Percentiles rank a stretch among this genome's conserved stretches.
Conservation (phyloP, 2,797 vertebrate genomes). For the Fistularia tabacaria region DNA sequence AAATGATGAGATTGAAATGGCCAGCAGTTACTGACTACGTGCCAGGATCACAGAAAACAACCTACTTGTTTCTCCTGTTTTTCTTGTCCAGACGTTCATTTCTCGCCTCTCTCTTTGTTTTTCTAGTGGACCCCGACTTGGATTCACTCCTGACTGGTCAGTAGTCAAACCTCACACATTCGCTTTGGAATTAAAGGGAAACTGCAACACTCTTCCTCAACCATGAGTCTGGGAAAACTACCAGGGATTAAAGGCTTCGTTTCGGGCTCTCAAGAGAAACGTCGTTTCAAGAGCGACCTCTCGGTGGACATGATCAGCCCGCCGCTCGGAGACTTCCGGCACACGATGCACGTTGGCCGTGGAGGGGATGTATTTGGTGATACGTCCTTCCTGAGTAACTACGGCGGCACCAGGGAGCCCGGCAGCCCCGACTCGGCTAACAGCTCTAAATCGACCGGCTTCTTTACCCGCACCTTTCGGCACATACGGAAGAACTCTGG, state of each 20-base stretch:
- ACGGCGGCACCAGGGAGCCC: slow-evolving; percentile 67
- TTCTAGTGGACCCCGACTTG: slow-evolving; percentile 32
- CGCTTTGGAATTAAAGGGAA: slow-evolving; percentile 25
- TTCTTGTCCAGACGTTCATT: slow-evolving; percentile 18
- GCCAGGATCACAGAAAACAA: slow-evolving; percentile 16
- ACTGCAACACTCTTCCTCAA: slow-evolving; percentile 19
- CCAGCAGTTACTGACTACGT: slow-evolving; percentile 24
- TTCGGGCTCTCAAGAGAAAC: slow-evolving; percentile 82
- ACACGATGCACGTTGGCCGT: slow-evolving; percentile 95
- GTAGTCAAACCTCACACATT: no score
- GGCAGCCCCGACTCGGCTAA: slow-evolving; percentile 60
- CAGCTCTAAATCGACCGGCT: slow-evolving; percentile 69
- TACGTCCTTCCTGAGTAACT: slow-evolving; percentile 93
- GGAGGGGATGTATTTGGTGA: slow-evolving; percentile 93
- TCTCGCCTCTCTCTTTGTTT: slow-evolving; percentile 25
- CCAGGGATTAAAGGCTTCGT: slow-evolving; percentile 84
- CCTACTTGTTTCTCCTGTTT: slow-evolving; percentile 33
- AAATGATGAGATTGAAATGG: neutral
- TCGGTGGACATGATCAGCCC: slow-evolving; percentile 95
- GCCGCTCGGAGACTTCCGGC: slow-evolving; percentile 90
- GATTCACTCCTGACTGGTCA: no score
- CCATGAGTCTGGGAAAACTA: slow-evolving; percentile 91
- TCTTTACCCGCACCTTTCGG: slow-evolving; percentile 83
- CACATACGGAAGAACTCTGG: slow-evolving; percentile 75
- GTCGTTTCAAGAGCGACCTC: slow-evolving; percentile 82